Percentiles rank a stretch among this genome's conserved stretches.
phyloP scores from a whole-genome alignment of 92 coral and sea anemone species.

The Zoanthus gigantus region DNA sequence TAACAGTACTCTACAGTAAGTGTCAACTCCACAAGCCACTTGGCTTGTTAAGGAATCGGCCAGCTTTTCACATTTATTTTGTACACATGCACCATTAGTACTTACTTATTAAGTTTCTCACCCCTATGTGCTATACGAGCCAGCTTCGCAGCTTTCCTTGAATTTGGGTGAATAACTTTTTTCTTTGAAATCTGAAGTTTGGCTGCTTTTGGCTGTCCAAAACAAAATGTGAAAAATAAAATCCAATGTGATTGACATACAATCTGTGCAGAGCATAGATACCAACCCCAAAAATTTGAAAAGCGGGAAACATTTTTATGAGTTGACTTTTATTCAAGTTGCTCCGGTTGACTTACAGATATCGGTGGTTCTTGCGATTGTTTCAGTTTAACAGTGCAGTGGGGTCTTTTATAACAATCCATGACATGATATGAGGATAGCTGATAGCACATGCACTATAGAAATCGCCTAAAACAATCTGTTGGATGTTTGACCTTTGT shows the following conservation, averaged over 20 bases:
- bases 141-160: conserved; percentile 38
- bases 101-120: conserved; percentile 42
- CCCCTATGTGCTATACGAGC: conserved; percentile 26
- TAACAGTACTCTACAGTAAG: no score
- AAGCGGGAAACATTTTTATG: no score
- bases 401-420: no score
- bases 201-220: conserved; percentile 40
- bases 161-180: conserved; percentile 39
- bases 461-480: no score
- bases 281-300: not conserved
- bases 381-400: no score
- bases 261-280: not conserved
- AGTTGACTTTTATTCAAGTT: no score
- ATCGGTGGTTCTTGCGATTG: no score
- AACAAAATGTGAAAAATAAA: not conserved
- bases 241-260: not conserved
- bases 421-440: no score
- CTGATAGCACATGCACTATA: no score
- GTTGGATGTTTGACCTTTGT: no score
- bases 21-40: not conserved
- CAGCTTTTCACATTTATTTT: no score
- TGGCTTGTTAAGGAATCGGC: not conserved
- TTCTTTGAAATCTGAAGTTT: conserved; percentile 32
- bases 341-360: no score
- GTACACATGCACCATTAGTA: not conserved